Evolutionary conservation across 2,888 invertebrate genomes (phyloP).

Genomic region (Phytoseiulus persimilis): DNA sequence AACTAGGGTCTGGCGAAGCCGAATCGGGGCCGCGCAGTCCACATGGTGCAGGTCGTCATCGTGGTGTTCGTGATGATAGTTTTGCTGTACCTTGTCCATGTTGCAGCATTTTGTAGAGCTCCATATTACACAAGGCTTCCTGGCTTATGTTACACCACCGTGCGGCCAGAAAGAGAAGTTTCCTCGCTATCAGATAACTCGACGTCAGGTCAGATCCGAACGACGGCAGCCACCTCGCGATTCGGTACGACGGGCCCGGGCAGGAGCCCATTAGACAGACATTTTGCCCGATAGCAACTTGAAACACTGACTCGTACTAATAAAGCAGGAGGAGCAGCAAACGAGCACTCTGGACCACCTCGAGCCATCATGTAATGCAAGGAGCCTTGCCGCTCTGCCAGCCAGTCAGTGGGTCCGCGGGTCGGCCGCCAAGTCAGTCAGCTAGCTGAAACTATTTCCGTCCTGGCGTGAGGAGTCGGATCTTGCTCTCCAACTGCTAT

Average conservation of each 20-base stretch:
- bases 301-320: neutral
- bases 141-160: slow-evolving; percentile 31
- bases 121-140: slow-evolving; percentile 24
- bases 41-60: no score
- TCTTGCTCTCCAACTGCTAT: neutral
- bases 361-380: slow-evolving; percentile 5
- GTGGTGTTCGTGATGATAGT: neutral
- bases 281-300: neutral
- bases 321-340: neutral
- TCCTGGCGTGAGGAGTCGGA: neutral
- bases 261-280: neutral
- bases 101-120: slow-evolving; percentile 28
- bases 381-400: neutral
- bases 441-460: neutral
- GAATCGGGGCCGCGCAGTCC: no score
- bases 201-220: slow-evolving; percentile 10
- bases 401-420: no score
- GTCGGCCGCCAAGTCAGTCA: no score
- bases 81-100: slow-evolving; percentile 22
- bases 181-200: slow-evolving; percentile 9
- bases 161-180: slow-evolving; percentile 16
- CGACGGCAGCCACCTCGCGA: slow-evolving; percentile 9
- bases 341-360: neutral
- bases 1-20: no score
- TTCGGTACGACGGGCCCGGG: neutral